phyloP scores from a whole-genome alignment of 1,140 invertebrate species.

The Hypothenemus hampei region DNA sequence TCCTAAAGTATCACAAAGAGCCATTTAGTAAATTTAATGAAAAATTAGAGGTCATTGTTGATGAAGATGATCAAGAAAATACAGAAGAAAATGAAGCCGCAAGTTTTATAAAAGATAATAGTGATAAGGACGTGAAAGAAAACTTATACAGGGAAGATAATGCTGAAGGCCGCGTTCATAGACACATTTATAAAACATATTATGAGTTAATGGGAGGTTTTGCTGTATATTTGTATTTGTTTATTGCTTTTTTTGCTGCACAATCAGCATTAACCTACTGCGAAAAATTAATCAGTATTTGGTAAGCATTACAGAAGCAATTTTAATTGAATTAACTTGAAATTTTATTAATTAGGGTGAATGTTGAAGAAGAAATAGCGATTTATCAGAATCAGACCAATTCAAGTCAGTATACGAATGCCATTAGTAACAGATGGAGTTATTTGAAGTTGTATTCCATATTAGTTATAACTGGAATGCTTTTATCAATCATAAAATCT shows the following conservation, averaged over 20 bases:
- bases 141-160: conserved; percentile 18
- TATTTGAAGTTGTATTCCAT: conserved; percentile 62
- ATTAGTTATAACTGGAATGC: conserved; percentile 59
- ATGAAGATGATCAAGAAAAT: neutral
- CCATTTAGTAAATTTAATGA: neutral
- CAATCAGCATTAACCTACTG: conserved; percentile 17
- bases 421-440: conserved; percentile 32
- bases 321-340: too few species aligned
- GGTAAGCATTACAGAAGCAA: conserved; percentile 16
- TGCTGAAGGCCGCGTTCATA: conserved; percentile 16
- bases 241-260: conserved; percentile 11
- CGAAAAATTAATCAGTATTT: conserved; percentile 24
- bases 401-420: conserved; percentile 10
- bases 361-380: conserved; percentile 23
- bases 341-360: conserved; percentile 20
- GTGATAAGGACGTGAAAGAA: neutral
- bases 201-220: conserved; percentile 23
- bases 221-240: conserved; percentile 2
- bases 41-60: neutral
- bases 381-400: conserved; percentile 15
- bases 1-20: neutral
- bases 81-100: neutral
- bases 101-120: neutral
- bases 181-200: conserved; percentile 17
- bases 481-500: conserved; percentile 49